phyloP scores from a whole-genome alignment of 2,113 vertebrate species.

The Anguilla rostrata region DNA sequence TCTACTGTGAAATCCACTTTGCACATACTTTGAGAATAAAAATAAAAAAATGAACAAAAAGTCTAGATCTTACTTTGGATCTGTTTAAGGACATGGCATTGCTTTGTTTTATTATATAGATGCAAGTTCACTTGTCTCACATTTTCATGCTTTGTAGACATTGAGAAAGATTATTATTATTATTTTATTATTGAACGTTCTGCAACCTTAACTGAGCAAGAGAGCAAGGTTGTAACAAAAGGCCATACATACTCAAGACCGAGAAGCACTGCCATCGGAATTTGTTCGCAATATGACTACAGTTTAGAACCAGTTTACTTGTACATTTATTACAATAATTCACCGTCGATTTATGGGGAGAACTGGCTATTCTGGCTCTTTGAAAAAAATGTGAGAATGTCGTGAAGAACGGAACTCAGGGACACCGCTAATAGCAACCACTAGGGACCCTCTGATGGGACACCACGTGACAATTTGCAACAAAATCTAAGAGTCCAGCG shows the following conservation, averaged over 20 bases:
- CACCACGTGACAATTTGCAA: neutral
- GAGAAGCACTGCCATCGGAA: too few species aligned
- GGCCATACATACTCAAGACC: too few species aligned
- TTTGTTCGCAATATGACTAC: too few species aligned
- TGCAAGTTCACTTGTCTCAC: too few species aligned
- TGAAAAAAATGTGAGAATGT: too few species aligned
- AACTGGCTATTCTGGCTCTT: too few species aligned
- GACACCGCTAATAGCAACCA: neutral
- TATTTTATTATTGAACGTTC: too few species aligned
- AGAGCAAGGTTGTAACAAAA: too few species aligned
- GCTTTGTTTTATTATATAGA: neutral
- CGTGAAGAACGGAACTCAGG: neutral
- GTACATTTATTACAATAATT: too few species aligned
- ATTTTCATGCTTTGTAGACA: neutral
- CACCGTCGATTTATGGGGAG: too few species aligned
- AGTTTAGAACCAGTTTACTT: too few species aligned
- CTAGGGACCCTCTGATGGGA: neutral
- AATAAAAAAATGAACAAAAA: conserved; percentile 48
- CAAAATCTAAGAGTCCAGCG: neutral
- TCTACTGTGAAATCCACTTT: conserved; percentile 81
- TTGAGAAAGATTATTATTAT: neutral
- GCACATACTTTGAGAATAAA: conserved; percentile 80
- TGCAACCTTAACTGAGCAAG: too few species aligned
- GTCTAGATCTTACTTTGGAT: neutral
- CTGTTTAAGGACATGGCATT: neutral